Evolutionary conservation across 2,797 vertebrate species (phyloP), one percentile per base, ranked within the genome.

Genomic region (Amblyraja radiata): DNA sequence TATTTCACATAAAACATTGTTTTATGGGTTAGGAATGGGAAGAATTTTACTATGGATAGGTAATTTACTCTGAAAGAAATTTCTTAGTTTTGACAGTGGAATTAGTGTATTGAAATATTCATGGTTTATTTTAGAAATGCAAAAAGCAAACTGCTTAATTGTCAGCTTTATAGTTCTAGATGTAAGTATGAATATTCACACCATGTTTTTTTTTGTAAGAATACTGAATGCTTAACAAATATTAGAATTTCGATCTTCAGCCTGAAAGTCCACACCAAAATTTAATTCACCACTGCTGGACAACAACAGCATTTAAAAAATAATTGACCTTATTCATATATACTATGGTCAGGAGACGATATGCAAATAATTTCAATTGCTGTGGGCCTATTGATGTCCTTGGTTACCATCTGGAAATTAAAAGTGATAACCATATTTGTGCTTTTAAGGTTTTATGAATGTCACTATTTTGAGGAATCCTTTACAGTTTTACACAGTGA

Each of bases 321-420:
- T 32, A n/a, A n/a, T 13, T 86, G 58, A 86, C 61, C 25, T 18
- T 63, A 14, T 88, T 88, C 65, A 88, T 8, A 13, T 61, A 32
- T 16, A 18, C 6, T 23, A 32, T 88, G 14, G 28, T 65, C 84
- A 88, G 84, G 61, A 36, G 84, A 68, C 14, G 36, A 16, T n/a
- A 32, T 32, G 83, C 58, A 88, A 61, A 32, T 5, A 61, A 65
- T 88, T 65, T 65, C 13, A 88, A 88, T 88, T 88, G 83, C 83
- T 63, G n/a, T 28, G 32, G 61, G 61, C 32, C 84, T 32, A n/a
- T 65, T 65, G 84, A 65, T 32, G 18, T 36, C 14, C 6, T 32
- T 88, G 84, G 14, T 88, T 88, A 88, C 61, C n/a, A 68, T 36
- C 84, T 36, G n/a, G n/a, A 88, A 65, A n/a, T 65, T 14, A 88